These are phyloP conservation scores for Macrocentrus cingulum DNA, from an alignment of 1,140 invertebrate species.

Conservation along the genomic window DNA sequence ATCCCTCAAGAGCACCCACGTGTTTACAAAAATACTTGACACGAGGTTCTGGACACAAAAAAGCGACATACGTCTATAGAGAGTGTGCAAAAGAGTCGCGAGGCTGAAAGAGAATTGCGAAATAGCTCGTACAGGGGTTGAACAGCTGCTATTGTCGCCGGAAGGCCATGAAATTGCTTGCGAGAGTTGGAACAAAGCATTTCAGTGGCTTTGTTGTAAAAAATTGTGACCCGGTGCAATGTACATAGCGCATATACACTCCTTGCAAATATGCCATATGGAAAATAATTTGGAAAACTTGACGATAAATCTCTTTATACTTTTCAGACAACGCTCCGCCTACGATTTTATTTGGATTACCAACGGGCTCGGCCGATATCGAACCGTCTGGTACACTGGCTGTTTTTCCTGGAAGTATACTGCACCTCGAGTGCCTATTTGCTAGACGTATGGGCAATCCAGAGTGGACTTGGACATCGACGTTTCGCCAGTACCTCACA, in stretches of 20 bases:
- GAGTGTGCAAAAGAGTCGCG: constrained; percentile 2
- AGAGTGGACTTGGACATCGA: constrained; percentile 87
- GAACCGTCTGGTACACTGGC: constrained; percentile 76
- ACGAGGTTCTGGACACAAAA: background rate
- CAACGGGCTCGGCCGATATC: constrained; percentile 77
- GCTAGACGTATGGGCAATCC: constrained; percentile 74
- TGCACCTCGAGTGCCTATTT: constrained; percentile 83
- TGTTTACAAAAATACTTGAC: too few relatives aligned
- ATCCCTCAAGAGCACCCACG: too few relatives aligned
- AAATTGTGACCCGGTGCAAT: background rate
- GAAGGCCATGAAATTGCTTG: constrained; percentile 22
- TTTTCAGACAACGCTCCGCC: constrained; percentile 77
- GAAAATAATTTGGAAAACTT: background rate
- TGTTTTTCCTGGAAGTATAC: constrained; percentile 78
- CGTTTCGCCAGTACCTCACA: constrained; percentile 72
- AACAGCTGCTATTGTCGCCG: constrained; percentile 14
- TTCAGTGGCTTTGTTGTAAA: background rate
- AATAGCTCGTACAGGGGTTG: constrained; percentile 10
- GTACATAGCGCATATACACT: too few relatives aligned
- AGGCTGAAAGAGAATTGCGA: constrained; percentile 25
- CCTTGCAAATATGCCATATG: background rate
- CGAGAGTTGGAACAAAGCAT: constrained; percentile 25
- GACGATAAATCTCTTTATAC: background rate
- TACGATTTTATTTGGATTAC: constrained; percentile 77
- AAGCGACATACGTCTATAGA: constrained; percentile 19